Conservation (phyloP, 2,797 vertebrate genomes). For the Silurus lanzhouensis region DNA sequence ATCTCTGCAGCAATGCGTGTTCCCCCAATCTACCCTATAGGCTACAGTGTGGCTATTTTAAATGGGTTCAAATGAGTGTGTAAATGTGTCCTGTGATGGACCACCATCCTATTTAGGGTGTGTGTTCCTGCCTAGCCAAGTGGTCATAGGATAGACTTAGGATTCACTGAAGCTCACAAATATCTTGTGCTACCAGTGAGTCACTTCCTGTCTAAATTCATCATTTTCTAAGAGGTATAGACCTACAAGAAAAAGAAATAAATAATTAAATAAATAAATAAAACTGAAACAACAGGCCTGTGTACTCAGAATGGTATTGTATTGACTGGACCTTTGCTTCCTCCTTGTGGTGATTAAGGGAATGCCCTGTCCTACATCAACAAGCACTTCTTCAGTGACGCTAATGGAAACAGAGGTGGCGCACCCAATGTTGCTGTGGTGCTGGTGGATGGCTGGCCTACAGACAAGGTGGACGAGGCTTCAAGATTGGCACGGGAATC, state of each 20-base stretch:
- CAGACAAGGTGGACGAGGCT: conserved; percentile 91
- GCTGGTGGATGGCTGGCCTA: conserved; percentile 96
- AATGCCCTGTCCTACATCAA: conserved; percentile 92
- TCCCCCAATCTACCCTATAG: neutral
- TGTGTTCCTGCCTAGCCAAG: neutral
- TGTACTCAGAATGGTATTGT: conserved; percentile 10
- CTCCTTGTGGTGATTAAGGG: conserved; percentile 76
- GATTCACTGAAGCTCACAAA: neutral
- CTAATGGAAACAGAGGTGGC: conserved; percentile 87
- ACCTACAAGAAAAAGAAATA: neutral
- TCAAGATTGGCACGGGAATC: conserved; percentile 92
- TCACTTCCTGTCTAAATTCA: neutral
- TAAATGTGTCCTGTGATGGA: neutral
- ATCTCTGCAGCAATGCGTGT: neutral
- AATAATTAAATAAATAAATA: neutral
- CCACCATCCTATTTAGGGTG: neutral
- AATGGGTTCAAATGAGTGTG: neutral
- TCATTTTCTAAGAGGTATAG: neutral
- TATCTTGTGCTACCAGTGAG: neutral
- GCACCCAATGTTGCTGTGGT: conserved; percentile 92
- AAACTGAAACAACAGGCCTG: neutral
- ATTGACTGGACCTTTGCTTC: conserved; percentile 59
- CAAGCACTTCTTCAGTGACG: conserved; percentile 90
- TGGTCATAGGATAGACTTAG: neutral
- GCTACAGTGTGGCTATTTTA: neutral